Percentiles rank a stretch among this genome's conserved stretches.
phyloP scores from a whole-genome alignment of 2,113 vertebrate species.

The Rana temporaria region DNA sequence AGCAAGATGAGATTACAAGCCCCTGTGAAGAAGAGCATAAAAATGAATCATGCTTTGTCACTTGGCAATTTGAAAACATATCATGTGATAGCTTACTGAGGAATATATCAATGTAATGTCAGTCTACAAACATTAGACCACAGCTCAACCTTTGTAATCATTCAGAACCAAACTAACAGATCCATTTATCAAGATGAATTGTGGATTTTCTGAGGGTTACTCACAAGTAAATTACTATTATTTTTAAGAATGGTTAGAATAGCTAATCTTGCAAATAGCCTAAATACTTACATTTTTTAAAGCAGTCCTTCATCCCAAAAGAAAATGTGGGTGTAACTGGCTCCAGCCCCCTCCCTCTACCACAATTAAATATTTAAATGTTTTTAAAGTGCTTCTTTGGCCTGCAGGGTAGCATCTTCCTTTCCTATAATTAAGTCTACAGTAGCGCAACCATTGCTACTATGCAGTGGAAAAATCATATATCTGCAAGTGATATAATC shows the following conservation, averaged over 20 bases:
- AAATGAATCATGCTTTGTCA: conserved; percentile 42
- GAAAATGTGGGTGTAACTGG: too few species aligned
- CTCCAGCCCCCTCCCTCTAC: too few species aligned
- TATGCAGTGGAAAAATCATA: too few species aligned
- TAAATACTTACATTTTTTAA: too few species aligned
- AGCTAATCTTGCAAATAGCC: too few species aligned
- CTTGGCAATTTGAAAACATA: conserved; percentile 5
- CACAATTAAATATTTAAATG: too few species aligned
- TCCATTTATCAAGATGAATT: conserved; percentile 37
- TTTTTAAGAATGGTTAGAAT: conserved; percentile 8
- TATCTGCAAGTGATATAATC: too few species aligned
- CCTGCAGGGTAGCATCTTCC: too few species aligned
- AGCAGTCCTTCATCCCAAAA: too few species aligned
- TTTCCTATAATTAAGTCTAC: too few species aligned
- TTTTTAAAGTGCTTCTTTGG: too few species aligned
- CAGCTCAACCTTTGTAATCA: conserved; percentile 21
- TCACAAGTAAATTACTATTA: conserved; percentile 28
- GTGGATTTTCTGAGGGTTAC: conserved; percentile 4
- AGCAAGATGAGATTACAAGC: conserved; percentile 7
- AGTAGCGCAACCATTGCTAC: too few species aligned
- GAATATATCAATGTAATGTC: neutral
- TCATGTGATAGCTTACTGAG: conserved; percentile 16
- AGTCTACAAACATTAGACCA: conserved; percentile 18
- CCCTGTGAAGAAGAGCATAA: conserved; percentile 2
- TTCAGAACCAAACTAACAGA: conserved; percentile 19